Evolutionary conservation across 2,113 vertebrate genomes (phyloP).

Genomic region (Cryptoleucopteryx plumbea): DNA sequence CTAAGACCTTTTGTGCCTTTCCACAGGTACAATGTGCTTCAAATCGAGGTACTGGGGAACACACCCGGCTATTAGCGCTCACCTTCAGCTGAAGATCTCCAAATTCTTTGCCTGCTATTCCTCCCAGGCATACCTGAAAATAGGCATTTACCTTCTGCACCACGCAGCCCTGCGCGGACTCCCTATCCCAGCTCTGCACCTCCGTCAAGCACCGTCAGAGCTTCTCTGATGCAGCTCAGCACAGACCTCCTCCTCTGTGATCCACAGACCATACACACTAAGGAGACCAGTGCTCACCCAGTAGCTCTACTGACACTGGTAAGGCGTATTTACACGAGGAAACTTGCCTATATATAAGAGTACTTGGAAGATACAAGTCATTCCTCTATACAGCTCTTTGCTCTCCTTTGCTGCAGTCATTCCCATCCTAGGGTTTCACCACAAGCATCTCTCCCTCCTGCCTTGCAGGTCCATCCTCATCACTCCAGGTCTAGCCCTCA

Average conservation of each 20-base stretch:
- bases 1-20: not conserved
- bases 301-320: rapidly evolving
- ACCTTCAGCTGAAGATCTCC: not conserved
- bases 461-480: not conserved
- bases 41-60: rapidly evolving
- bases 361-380: not conserved
- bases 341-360: not conserved
- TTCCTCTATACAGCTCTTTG: not conserved
- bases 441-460: not conserved
- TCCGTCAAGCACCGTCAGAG: rapidly evolving
- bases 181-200: not conserved
- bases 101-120: not conserved
- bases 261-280: rapidly evolving
- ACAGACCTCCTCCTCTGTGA: not conserved
- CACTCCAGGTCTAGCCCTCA: not conserved
- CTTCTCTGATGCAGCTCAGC: not conserved
- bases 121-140: not conserved
- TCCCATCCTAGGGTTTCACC: not conserved
- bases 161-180: rapidly evolving
- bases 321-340: not conserved
- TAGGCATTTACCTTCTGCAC: rapidly evolving
- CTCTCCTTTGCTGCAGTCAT: not conserved
- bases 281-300: not conserved
- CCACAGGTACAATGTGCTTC: not conserved
- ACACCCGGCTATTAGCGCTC: not conserved